Conservation (phyloP, 2,888 invertebrate genomes). For the Teleogryllus oceanicus region DNA sequence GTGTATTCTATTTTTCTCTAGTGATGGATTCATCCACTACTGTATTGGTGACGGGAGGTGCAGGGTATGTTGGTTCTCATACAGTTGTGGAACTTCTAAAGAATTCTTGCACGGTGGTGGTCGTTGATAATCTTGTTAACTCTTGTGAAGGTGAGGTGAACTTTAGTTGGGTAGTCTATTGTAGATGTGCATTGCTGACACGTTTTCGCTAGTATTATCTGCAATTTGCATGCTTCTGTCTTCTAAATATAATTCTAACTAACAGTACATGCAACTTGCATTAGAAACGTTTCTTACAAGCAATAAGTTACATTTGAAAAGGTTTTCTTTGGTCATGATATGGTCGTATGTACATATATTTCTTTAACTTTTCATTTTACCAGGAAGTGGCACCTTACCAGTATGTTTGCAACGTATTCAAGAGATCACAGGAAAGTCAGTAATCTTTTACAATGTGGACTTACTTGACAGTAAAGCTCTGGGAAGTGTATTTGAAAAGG, state of each 20-base stretch:
- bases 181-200: slow-evolving; percentile 31
- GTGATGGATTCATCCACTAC: slow-evolving; percentile 43
- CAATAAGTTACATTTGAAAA: too few relatives aligned
- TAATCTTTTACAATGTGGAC: slow-evolving; percentile 70
- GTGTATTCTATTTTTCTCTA: neutral
- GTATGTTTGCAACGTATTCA: slow-evolving; percentile 76
- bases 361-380: slow-evolving; percentile 30
- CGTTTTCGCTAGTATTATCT: neutral
- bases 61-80: slow-evolving; percentile 93
- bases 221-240: neutral
- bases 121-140: slow-evolving; percentile 85
- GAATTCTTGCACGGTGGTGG: slow-evolving; percentile 71
- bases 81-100: slow-evolving; percentile 76
- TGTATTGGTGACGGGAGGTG: slow-evolving; percentile 88
- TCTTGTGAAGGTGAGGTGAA: slow-evolving; percentile 61
- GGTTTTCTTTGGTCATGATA: too few relatives aligned
- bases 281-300: too few relatives aligned
- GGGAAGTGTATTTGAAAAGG: slow-evolving; percentile 67
- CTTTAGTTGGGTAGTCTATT: neutral
- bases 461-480: slow-evolving; percentile 64
- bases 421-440: slow-evolving; percentile 66
- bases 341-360: too few relatives aligned
- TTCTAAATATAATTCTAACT: too few relatives aligned
- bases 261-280: too few relatives aligned
- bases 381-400: slow-evolving; percentile 56